These are phyloP conservation scores for Epinotia nisella DNA, from an alignment of 2,888 invertebrate genomes.

Conservation along the genomic window DNA sequence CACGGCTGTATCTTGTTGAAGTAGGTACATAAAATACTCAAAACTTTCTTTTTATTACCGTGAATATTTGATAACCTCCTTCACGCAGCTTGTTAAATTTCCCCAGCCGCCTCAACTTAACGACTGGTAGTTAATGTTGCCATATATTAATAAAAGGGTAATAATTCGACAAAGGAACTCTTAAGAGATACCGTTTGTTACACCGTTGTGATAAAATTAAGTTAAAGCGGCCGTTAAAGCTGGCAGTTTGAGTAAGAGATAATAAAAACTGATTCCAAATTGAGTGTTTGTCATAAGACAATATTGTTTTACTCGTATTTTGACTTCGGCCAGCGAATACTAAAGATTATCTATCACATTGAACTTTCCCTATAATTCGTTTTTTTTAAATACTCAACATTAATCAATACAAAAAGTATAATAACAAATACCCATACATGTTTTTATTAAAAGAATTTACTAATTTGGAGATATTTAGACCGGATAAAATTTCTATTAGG, in stretches of 20 bases:
- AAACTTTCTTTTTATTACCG: conserved; percentile 41
- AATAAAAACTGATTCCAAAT: conserved; percentile 22
- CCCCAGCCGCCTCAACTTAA: conserved; percentile 45
- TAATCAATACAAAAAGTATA: no score
- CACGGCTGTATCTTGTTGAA: neutral
- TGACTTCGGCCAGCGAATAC: neutral
- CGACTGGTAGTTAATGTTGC: conserved; percentile 47
- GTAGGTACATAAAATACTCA: conserved; percentile 19
- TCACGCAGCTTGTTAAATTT: conserved; percentile 36
- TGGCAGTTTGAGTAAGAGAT: conserved; percentile 9
- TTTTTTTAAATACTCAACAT: no score
- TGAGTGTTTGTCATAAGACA: neutral
- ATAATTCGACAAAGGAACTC: conserved; percentile 47
- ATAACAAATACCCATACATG: no score
- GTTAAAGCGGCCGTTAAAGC: conserved; percentile 14
- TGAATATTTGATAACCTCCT: conserved; percentile 41
- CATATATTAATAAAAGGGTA: conserved; percentile 51
- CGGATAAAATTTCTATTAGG: no score
- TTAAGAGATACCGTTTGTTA: conserved; percentile 39
- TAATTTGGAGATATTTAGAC: no score
- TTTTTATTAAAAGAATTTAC: no score
- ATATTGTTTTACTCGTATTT: neutral
- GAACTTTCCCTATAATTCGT: no score
- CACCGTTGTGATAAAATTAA: conserved; percentile 32
- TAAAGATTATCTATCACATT: neutral